Evolutionary conservation across 2,113 vertebrate species (phyloP).

Genomic region (Nestor notabilis): DNA sequence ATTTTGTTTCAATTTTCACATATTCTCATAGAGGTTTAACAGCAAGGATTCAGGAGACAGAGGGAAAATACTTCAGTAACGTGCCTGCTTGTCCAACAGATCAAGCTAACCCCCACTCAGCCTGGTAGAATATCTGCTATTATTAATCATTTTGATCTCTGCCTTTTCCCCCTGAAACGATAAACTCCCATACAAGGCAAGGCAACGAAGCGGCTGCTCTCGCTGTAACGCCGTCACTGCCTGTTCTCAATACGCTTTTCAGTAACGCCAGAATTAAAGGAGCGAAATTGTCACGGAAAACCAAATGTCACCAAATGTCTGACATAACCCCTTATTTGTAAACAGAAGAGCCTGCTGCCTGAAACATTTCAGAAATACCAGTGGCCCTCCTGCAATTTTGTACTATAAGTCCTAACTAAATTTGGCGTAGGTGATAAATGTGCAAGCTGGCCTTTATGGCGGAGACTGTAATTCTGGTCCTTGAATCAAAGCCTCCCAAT

Average conservation of each 20-base stretch:
- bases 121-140: not conserved
- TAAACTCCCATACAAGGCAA: not conserved
- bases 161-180: not conserved
- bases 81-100: not conserved
- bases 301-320: slow-evolving; percentile 72
- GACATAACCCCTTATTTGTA: slow-evolving; percentile 80
- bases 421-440: slow-evolving; percentile 58
- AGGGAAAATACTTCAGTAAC: slow-evolving; percentile 9
- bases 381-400: slow-evolving; percentile 64
- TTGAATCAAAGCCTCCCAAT: slow-evolving; percentile 63
- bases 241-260: slow-evolving; percentile 18
- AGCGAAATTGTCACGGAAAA: slow-evolving; percentile 67
- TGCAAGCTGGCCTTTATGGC: slow-evolving; percentile 62
- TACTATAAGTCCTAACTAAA: slow-evolving; percentile 54
- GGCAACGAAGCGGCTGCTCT: slow-evolving; percentile 36
- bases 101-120: not conserved
- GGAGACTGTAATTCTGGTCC: slow-evolving; percentile 55
- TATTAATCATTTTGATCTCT: not conserved
- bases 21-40: not conserved
- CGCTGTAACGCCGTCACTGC: not conserved
- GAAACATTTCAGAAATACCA: slow-evolving; percentile 66
- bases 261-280: slow-evolving; percentile 46
- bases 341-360: slow-evolving; percentile 67
- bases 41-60: not conserved
- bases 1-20: slow-evolving; percentile 61